Percentiles rank a stretch among this genome's conserved stretches.
Evolutionary conservation across 2,113 vertebrate genomes (phyloP).

Genomic region (Onychostruthus taczanowskii): DNA sequence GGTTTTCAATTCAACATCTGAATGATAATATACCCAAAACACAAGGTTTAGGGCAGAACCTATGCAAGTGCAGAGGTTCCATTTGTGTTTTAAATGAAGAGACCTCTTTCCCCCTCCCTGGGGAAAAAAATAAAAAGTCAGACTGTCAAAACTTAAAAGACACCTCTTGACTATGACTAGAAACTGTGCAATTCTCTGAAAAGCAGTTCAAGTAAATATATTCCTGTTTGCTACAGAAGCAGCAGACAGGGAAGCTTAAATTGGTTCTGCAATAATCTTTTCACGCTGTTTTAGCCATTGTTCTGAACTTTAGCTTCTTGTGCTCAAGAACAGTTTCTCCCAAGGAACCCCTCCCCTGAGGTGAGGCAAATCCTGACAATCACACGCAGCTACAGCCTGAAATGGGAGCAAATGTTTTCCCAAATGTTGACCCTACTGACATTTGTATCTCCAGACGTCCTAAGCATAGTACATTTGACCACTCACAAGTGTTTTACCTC

Average conservation of each 20-base stretch:
- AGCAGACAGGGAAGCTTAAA: conserved; percentile 33
- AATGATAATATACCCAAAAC: background rate
- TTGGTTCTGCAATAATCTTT: background rate
- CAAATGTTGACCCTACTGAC: background rate
- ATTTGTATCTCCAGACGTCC: background rate
- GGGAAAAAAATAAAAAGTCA: background rate
- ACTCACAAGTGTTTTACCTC: background rate
- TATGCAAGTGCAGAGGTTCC: background rate
- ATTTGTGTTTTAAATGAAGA: background rate
- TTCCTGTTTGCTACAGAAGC: background rate
- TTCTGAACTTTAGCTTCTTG: background rate
- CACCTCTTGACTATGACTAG: background rate
- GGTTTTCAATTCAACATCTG: conserved; percentile 15
- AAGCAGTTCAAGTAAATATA: conserved; percentile 37
- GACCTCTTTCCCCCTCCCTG: background rate
- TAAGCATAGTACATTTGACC: background rate
- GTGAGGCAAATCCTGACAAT: conserved; percentile 36
- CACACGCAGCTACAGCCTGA: conserved; percentile 18
- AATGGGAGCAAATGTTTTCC: conserved; percentile 19
- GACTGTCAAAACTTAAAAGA: background rate
- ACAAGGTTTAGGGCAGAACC: background rate
- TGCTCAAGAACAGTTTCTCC: background rate
- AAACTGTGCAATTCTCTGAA: conserved; percentile 48
- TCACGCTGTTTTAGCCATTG: background rate
- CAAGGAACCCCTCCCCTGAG: conserved; percentile 7